A percentile compares a stretch with the other conserved stretches of the same genome.
These are phyloP conservation scores for Sitodiplosis mosellana DNA, from an alignment of 1,140 invertebrate genomes.

Conservation along the genomic window DNA sequence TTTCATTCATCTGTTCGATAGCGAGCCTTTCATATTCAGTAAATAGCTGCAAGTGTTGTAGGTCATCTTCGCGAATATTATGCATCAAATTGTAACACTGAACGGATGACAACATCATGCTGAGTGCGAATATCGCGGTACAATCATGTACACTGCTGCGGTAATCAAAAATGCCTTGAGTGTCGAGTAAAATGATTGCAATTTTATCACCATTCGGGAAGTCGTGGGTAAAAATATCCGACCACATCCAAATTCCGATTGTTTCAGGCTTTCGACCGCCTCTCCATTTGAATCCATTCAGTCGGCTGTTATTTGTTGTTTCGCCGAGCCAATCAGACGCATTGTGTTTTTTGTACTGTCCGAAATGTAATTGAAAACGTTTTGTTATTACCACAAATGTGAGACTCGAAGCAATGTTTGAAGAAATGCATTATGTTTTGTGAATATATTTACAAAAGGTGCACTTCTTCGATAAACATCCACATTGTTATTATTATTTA, in stretches of 20 bases:
- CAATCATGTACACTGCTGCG: constrained; percentile 90
- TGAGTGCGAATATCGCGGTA: constrained; percentile 89
- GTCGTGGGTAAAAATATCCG: no score
- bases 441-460: no score
- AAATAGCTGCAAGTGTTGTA: constrained; percentile 86
- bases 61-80: constrained; percentile 92
- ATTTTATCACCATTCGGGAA: no score
- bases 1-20: constrained; percentile 70
- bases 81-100: no score
- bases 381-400: no score
- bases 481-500: no score
- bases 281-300: constrained; percentile 77
- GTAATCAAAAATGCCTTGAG: constrained; percentile 94
- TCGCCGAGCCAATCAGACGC: neutral
- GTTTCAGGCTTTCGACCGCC: constrained; percentile 88
- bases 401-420: no score
- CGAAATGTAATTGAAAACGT: constrained; percentile 43
- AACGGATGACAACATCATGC: constrained; percentile 90
- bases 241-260: constrained; percentile 83
- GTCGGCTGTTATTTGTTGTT: neutral
- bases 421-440: no score
- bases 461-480: no score
- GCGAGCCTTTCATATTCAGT: constrained; percentile 93
- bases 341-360: neutral
- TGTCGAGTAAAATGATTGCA: constrained; percentile 84